A percentile compares a stretch with the other conserved stretches of the same genome.
Conservation (phyloP, 2,797 vertebrate genomes). For the Takifugu rubripes region DNA sequence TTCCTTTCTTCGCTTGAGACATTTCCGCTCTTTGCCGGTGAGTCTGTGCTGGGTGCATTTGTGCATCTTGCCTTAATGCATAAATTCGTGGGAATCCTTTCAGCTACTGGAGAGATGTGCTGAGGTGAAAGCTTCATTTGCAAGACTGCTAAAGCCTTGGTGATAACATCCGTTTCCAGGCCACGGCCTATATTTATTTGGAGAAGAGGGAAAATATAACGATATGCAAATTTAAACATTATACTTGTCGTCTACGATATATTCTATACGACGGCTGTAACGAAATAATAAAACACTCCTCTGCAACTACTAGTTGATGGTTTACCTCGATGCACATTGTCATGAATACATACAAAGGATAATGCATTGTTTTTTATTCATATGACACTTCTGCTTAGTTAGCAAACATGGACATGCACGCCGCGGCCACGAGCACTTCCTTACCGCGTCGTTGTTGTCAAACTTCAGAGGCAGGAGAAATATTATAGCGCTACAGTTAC, state of each 20-base stretch:
- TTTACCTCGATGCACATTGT: no score
- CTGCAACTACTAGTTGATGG: no score
- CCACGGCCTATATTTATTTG: slow-evolving; percentile 4
- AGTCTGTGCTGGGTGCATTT: slow-evolving; percentile 36
- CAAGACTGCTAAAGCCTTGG: neutral
- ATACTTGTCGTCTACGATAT: no score
- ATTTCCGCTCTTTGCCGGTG: slow-evolving; percentile 16
- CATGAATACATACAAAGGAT: no score
- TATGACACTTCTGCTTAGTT: neutral
- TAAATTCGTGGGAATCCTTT: slow-evolving; percentile 1
- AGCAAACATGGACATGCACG: neutral
- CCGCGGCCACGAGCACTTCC: neutral
- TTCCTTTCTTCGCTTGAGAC: slow-evolving; percentile 20
- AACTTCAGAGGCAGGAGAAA: no score
- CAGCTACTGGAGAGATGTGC: neutral
- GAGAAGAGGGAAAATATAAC: no score
- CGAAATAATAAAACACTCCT: no score
- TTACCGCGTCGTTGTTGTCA: neutral
- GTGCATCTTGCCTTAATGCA: slow-evolving; percentile 13
- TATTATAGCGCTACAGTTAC: no score
- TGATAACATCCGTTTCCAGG: neutral
- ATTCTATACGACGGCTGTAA: no score
- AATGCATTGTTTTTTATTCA: no score
- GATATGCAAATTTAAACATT: no score
- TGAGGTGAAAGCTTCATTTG: neutral